phyloP scores from a whole-genome alignment of 1,140 invertebrate species.

The Holcopasites calliopsidis region DNA sequence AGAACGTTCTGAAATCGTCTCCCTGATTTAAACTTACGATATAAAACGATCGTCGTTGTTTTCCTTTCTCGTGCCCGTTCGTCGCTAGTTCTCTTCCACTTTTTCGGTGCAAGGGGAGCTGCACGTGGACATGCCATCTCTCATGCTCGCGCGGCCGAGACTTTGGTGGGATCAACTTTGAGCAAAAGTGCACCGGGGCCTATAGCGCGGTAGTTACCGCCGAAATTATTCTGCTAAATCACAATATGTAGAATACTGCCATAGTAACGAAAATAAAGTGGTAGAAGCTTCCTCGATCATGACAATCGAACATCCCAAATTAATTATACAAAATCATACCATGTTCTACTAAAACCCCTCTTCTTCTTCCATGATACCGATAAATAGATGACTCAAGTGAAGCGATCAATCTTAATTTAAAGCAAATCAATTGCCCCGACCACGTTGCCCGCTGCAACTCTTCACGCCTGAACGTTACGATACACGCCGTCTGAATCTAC shows the following conservation, averaged over 20 bases:
- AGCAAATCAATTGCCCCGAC: not conserved
- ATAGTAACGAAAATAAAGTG: not conserved
- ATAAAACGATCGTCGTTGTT: conserved; percentile 54
- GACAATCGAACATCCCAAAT: no score
- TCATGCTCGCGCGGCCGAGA: conserved; percentile 34
- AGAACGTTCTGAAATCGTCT: conserved; percentile 42
- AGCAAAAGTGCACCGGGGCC: no score
- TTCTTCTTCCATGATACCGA: no score
- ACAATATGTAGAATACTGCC: no score
- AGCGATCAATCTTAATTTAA: not conserved
- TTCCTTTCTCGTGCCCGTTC: conserved; percentile 42
- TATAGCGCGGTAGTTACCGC: no score
- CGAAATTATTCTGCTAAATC: no score
- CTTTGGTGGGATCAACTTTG: not conserved
- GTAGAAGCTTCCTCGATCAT: not conserved
- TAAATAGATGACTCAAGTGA: no score
- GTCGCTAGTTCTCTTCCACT: conserved; percentile 26
- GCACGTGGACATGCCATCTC: not conserved
- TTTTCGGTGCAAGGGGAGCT: conserved; percentile 15
- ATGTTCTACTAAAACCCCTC: no score
- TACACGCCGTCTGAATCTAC: not conserved
- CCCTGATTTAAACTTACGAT: conserved; percentile 54
- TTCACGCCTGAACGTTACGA: not conserved
- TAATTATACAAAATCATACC: no score
- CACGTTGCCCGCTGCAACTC: not conserved